These are phyloP conservation scores for Hemistola chrysoprasaria DNA, from an alignment of 2,888 invertebrate species.

Conservation along the genomic window DNA sequence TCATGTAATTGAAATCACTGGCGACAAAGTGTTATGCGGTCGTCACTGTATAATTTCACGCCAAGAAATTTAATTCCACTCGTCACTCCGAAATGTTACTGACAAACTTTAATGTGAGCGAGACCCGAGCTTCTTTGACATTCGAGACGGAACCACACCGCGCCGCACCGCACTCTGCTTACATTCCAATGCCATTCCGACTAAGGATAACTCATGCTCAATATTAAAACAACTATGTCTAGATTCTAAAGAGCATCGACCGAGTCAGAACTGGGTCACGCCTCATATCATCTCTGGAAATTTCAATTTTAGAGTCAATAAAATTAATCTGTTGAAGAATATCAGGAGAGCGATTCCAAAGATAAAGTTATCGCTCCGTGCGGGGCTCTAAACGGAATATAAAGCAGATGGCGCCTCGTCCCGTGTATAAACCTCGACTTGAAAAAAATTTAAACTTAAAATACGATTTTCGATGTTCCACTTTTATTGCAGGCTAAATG, in stretches of 20 bases:
- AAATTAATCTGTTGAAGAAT: conserved; percentile 35
- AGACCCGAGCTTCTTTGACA: conserved; percentile 1
- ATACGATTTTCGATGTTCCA: conserved; percentile 59
- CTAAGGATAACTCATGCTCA: conserved; percentile 9
- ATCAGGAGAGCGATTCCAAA: conserved; percentile 37
- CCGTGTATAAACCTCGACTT: conserved; percentile 27
- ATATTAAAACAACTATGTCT: not conserved
- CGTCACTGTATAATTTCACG: conserved; percentile 5
- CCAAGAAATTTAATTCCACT: conserved; percentile 8
- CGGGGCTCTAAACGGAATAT: conserved; percentile 38
- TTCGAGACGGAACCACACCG: conserved; percentile 2
- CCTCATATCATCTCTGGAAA: conserved; percentile 22
- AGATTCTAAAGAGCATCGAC: not conserved
- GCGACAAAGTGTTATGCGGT: conserved; percentile 6
- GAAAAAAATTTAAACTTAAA: conserved; percentile 57
- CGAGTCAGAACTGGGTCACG: conserved; percentile 10
- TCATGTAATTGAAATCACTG: conserved; percentile 4
- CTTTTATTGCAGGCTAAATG: conserved; percentile 64
- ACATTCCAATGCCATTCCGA: conserved; percentile 3
- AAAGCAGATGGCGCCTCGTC: conserved; percentile 43
- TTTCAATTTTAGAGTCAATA: conserved; percentile 32
- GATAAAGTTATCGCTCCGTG: conserved; percentile 37
- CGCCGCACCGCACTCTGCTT: conserved; percentile 1
- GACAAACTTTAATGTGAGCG: conserved; percentile 5
- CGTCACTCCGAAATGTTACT: conserved; percentile 3